Evolutionary conservation across 2,888 invertebrate species (phyloP).

Genomic region (Synanthedon vespiformis): DNA sequence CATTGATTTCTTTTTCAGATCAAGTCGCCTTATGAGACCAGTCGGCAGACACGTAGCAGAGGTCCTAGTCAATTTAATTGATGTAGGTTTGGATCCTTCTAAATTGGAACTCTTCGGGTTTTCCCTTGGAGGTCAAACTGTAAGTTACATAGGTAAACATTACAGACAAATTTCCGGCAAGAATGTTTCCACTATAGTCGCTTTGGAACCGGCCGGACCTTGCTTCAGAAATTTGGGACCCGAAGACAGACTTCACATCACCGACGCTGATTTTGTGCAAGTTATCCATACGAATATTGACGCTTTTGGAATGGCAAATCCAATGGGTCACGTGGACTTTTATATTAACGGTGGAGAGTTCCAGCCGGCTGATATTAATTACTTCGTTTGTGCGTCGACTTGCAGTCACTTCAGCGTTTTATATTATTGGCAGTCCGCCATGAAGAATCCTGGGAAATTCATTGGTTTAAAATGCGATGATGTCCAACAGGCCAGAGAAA

Average conservation of each 20-base stretch:
- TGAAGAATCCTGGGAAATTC: conserved; percentile 44
- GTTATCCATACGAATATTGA: conserved; percentile 61
- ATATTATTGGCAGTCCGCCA: conserved; percentile 37
- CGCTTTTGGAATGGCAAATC: conserved; percentile 52
- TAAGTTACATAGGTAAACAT: conserved; percentile 46
- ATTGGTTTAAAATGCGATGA: conserved; percentile 40
- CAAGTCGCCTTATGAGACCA: conserved; percentile 57
- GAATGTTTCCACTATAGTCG: conserved; percentile 49
- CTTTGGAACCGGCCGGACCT: conserved; percentile 55
- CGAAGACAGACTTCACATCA: conserved; percentile 34
- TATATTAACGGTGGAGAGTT: conserved; percentile 59
- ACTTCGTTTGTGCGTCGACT: conserved; percentile 44
- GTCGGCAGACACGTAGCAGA: conserved; percentile 55
- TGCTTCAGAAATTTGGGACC: conserved; percentile 42
- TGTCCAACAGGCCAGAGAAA: conserved; percentile 50
- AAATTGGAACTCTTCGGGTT: conserved; percentile 51
- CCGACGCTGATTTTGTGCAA: conserved; percentile 53
- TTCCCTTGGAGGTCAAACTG: conserved; percentile 54
- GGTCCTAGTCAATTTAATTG: conserved; percentile 35
- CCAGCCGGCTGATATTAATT: conserved; percentile 44
- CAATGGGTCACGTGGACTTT: conserved; percentile 56
- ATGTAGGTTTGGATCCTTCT: conserved; percentile 38
- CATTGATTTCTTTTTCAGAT: conserved; percentile 23
- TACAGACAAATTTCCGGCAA: conserved; percentile 40
- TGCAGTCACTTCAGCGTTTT: conserved; percentile 57